phyloP scores from a whole-genome alignment of 2,888 invertebrate species.

The Homarus gammarus region DNA sequence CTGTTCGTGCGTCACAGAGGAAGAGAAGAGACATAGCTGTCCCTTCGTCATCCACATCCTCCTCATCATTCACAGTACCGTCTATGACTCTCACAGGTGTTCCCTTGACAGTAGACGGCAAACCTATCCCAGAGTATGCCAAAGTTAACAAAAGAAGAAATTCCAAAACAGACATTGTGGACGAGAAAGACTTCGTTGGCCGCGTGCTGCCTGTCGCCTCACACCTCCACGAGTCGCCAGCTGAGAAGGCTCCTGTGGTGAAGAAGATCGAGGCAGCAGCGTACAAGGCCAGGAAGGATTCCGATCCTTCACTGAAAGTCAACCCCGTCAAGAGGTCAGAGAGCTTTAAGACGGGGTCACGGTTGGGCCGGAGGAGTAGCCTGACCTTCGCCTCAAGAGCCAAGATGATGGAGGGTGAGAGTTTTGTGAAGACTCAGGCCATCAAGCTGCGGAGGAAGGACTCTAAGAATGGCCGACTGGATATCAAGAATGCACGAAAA shows the following conservation, averaged over 20 bases:
- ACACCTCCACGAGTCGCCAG: constrained; percentile 50
- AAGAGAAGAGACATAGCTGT: not conserved
- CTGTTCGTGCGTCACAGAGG: constrained; percentile 43
- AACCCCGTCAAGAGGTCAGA: constrained; percentile 69
- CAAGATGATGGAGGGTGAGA: constrained; percentile 64
- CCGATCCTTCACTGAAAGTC: constrained; percentile 55
- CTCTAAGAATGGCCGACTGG: constrained; percentile 64
- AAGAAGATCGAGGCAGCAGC: constrained; percentile 70
- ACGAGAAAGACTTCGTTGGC: constrained; percentile 13
- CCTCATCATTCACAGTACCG: not conserved
- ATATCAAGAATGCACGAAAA: constrained; percentile 61
- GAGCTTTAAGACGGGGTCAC: constrained; percentile 64
- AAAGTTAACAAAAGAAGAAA: constrained; percentile 73
- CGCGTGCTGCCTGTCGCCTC: not conserved
- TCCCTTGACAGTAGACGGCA: constrained; percentile 33
- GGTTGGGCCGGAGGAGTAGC: constrained; percentile 67
- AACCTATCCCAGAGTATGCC: constrained; percentile 72
- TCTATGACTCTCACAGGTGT: not conserved
- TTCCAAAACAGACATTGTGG: constrained; percentile 38
- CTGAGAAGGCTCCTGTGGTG: constrained; percentile 70
- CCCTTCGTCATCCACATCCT: constrained; percentile 8
- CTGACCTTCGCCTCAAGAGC: constrained; percentile 60
- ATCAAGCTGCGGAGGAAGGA: constrained; percentile 67
- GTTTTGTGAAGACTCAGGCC: constrained; percentile 68
- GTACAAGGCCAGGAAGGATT: constrained; percentile 63